A percentile compares a stretch with the other conserved stretches of the same genome.
These are phyloP conservation scores for Eupithecia tripunctaria DNA, from an alignment of 2,888 invertebrate species.

Conservation along the genomic window DNA sequence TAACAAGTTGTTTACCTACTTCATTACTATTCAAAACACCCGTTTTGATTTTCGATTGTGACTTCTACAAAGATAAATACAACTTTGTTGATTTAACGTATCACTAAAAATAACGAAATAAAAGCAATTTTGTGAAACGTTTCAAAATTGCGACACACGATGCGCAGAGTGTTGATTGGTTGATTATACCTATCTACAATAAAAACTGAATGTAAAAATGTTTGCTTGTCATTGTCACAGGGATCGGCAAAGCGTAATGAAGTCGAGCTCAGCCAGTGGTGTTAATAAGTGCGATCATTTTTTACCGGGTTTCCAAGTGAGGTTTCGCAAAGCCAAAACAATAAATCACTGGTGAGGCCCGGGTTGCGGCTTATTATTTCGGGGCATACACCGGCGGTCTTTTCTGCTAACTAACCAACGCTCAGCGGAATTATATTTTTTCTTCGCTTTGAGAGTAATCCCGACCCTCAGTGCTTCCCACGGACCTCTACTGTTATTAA, in stretches of 20 bases:
- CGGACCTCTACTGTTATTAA: conserved; percentile 70
- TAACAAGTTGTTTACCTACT: conserved; percentile 17
- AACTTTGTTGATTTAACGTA: conserved; percentile 13
- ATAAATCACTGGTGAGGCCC: conserved; percentile 76
- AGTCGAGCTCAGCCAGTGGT: conserved; percentile 68
- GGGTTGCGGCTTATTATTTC: conserved; percentile 79
- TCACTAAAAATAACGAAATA: conserved; percentile 17
- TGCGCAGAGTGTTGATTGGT: conserved; percentile 47
- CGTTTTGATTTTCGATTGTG: conserved; percentile 1
- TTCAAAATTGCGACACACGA: conserved; percentile 28
- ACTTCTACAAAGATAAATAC: conserved; percentile 12
- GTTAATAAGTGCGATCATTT: conserved; percentile 82
- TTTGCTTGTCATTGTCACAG: conserved; percentile 55
- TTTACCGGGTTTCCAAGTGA: conserved; percentile 78
- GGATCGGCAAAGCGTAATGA: conserved; percentile 70
- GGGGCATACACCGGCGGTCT: conserved; percentile 67
- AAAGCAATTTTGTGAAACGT: conserved; percentile 22
- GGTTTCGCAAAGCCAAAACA: conserved; percentile 80
- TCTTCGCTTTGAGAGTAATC: conserved; percentile 56
- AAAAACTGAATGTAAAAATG: conserved; percentile 55
- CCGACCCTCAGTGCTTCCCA: conserved; percentile 38
- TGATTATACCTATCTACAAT: conserved; percentile 45
- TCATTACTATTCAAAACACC: conserved; percentile 13
- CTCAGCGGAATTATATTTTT: conserved; percentile 71
- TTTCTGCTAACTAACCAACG: conserved; percentile 74